Evolutionary conservation across 2,797 vertebrate species (phyloP).

Genomic region (Urocyon cinereoargenteus): DNA sequence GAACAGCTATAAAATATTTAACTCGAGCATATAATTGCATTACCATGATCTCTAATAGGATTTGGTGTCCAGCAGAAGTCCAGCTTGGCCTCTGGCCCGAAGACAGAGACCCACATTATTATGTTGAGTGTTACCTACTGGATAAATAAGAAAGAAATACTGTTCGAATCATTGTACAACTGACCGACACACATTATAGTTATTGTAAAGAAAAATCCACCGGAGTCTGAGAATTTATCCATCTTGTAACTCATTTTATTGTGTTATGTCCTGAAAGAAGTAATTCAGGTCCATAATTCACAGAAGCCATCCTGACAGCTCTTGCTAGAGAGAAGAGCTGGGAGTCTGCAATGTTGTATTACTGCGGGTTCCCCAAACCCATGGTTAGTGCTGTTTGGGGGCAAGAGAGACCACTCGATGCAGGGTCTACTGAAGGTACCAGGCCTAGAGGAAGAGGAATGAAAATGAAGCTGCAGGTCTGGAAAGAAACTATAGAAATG

Average conservation of each 20-base stretch:
- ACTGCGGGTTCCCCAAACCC: background rate
- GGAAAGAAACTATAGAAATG: background rate
- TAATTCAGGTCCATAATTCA: slow-evolving; percentile 79
- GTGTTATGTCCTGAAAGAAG: slow-evolving; percentile 79
- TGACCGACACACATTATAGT: slow-evolving; percentile 75
- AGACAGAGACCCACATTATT: slow-evolving; percentile 86
- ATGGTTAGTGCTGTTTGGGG: background rate
- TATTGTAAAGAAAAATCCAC: slow-evolving; percentile 80
- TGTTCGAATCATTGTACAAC: slow-evolving; percentile 68
- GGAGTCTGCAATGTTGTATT: slow-evolving; percentile 61
- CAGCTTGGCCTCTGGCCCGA: slow-evolving; percentile 86
- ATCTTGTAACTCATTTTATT: slow-evolving; percentile 82
- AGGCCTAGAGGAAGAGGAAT: background rate
- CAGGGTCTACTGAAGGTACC: background rate
- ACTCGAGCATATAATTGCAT: slow-evolving; percentile 86
- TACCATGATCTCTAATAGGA: slow-evolving; percentile 85
- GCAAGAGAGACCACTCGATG: background rate
- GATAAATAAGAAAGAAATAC: slow-evolving; percentile 84
- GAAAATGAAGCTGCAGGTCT: background rate
- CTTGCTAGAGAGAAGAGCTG: slow-evolving; percentile 67
- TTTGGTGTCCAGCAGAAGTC: slow-evolving; percentile 84
- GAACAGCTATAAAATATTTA: slow-evolving; percentile 87
- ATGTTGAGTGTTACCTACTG: slow-evolving; percentile 81
- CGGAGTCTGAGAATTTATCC: slow-evolving; percentile 69
- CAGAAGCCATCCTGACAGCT: slow-evolving; percentile 62